These are phyloP conservation scores for Nerophis ophidion DNA, from an alignment of 2,113 vertebrate species.

Conservation along the genomic window DNA sequence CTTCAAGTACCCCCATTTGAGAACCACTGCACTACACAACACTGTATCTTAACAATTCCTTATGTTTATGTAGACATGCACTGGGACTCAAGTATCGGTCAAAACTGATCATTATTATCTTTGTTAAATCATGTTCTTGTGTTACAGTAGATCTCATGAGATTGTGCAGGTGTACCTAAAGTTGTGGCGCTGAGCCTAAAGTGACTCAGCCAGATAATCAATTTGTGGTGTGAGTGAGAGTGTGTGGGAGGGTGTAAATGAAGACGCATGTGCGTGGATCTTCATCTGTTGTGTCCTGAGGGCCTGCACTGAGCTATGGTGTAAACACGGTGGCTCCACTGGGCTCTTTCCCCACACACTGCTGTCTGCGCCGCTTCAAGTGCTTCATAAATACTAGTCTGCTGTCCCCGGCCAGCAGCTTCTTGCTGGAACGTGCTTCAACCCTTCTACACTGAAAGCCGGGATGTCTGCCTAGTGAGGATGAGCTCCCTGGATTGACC, in stretches of 20 bases:
- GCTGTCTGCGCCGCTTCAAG: constrained; percentile 56
- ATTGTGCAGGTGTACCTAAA: neutral
- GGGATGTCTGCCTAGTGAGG: neutral
- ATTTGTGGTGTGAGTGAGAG: neutral
- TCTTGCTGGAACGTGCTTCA: constrained; percentile 13
- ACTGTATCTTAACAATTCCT: too few relatives aligned
- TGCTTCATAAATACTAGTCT: constrained; percentile 58
- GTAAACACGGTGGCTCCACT: constrained; percentile 53
- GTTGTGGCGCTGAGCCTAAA: neutral
- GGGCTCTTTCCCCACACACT: constrained; percentile 27
- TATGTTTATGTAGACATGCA: too few relatives aligned
- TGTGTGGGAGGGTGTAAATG: constrained; percentile 32
- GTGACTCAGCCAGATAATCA: neutral
- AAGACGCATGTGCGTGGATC: constrained; percentile 15
- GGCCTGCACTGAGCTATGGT: constrained; percentile 36
- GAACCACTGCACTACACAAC: too few relatives aligned
- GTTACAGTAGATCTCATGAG: neutral
- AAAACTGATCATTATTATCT: too few relatives aligned
- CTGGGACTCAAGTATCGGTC: too few relatives aligned
- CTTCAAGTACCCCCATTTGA: too few relatives aligned
- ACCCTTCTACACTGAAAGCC: constrained; percentile 6
- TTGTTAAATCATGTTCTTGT: neutral
- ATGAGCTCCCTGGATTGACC: neutral
- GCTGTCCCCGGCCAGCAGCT: constrained; percentile 21
- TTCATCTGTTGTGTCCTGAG: constrained; percentile 44